Percentiles rank a stretch among this genome's conserved stretches.
Evolutionary conservation across 1,140 invertebrate genomes (phyloP).

Genomic region (Tetragonula clypearis): DNA sequence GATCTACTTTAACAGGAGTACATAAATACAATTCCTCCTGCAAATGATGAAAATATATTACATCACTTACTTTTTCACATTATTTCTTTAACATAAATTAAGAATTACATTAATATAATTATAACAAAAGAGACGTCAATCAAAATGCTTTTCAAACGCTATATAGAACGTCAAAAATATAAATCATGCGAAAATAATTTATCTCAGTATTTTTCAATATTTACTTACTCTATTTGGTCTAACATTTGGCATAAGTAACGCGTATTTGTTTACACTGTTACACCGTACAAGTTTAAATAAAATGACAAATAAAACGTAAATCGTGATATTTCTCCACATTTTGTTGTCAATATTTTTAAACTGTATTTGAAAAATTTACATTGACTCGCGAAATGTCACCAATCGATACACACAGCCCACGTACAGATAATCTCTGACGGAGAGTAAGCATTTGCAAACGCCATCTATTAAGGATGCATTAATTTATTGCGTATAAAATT

Average conservation of each 20-base stretch:
- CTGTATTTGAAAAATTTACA: background rate
- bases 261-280: slow-evolving; percentile 80
- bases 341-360: slow-evolving; percentile 11
- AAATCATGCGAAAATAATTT: background rate
- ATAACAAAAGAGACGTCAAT: background rate
- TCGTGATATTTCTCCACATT: slow-evolving; percentile 45
- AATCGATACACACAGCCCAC: slow-evolving; percentile 52
- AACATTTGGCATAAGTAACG: slow-evolving; percentile 88
- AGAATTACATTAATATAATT: background rate
- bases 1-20: slow-evolving; percentile 90
- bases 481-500: slow-evolving; percentile 10
- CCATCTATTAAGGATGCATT: slow-evolving; percentile 19
- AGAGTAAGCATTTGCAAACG: slow-evolving; percentile 14
- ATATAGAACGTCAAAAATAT: background rate
- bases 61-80: background rate
- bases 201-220: background rate
- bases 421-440: slow-evolving; percentile 28
- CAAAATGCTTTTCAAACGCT: background rate
- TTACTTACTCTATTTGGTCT: slow-evolving; percentile 85
- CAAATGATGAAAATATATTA: slow-evolving; percentile 69
- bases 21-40: slow-evolving; percentile 93
- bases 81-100: background rate
- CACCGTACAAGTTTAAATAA: slow-evolving; percentile 63
- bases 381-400: slow-evolving; percentile 48
- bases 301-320: slow-evolving; percentile 51